phyloP scores from a whole-genome alignment of 92 coral and sea anemone genomes.

The Heteractis magnifica region DNA sequence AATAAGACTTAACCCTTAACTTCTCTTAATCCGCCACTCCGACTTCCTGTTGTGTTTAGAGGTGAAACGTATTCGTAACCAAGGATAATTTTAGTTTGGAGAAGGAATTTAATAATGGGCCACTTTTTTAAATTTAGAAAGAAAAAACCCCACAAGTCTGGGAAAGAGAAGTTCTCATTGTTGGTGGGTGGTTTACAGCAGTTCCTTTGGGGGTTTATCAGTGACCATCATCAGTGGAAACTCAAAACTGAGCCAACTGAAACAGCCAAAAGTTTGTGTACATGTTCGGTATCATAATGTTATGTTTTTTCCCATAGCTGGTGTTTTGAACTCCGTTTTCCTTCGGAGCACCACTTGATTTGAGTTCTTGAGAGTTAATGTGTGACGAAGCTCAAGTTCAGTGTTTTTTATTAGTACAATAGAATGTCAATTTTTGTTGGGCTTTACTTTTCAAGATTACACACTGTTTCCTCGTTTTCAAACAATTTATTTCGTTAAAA shows the following conservation, averaged over 20 bases:
- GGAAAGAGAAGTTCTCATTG: background rate
- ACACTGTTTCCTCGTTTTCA: background rate
- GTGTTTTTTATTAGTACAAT: background rate
- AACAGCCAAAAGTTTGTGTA: no score
- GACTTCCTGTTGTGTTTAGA: slow-evolving; percentile 23
- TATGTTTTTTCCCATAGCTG: no score
- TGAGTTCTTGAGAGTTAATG: no score
- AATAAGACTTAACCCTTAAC: slow-evolving; percentile 22
- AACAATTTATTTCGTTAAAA: background rate
- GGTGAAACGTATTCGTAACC: slow-evolving; percentile 13
- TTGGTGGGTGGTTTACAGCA: background rate
- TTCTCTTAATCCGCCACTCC: slow-evolving; percentile 15
- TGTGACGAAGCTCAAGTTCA: no score
- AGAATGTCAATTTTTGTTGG: background rate
- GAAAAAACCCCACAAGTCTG: background rate
- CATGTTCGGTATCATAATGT: no score
- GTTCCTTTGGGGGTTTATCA: background rate
- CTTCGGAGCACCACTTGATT: no score
- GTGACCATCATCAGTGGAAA: no score
- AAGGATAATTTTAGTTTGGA: background rate
- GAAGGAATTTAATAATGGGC: background rate
- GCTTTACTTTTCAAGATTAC: background rate
- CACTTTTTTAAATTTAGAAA: background rate
- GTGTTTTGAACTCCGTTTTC: no score
- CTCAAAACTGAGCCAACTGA: no score